These are phyloP conservation scores for Tetragonula clypearis DNA, from an alignment of 1,140 invertebrate genomes.

Conservation along the genomic window DNA sequence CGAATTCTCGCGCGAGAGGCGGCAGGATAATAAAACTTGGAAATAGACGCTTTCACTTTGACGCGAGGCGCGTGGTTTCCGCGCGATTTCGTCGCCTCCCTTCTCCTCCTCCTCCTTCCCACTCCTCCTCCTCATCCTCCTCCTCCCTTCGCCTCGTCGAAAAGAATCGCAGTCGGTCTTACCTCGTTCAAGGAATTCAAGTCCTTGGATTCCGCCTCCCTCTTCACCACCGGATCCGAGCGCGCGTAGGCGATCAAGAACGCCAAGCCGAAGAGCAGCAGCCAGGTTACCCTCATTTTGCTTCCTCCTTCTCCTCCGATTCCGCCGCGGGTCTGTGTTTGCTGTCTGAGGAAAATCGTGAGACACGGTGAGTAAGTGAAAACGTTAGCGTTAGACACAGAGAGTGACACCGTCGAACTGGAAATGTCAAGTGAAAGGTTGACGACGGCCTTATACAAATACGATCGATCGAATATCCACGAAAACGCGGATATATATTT, in stretches of 20 bases:
- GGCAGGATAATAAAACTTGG: slow-evolving; percentile 4
- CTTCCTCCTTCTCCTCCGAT: slow-evolving; percentile 10
- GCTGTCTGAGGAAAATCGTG: slow-evolving; percentile 33
- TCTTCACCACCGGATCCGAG: slow-evolving; percentile 73
- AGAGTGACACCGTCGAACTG: slow-evolving; percentile 1
- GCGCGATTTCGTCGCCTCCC: background rate
- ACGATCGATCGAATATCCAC: background rate
- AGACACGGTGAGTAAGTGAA: background rate
- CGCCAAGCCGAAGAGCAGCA: slow-evolving; percentile 66
- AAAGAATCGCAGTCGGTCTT: slow-evolving; percentile 54
- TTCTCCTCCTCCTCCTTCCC: accelerated
- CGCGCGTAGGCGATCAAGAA: slow-evolving; percentile 64
- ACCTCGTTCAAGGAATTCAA: slow-evolving; percentile 79
- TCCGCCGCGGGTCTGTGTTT: background rate
- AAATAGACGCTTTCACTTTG: slow-evolving; percentile 43
- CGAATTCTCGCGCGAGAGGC: background rate
- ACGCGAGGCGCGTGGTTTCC: background rate
- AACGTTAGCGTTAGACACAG: background rate
- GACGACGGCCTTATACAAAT: background rate
- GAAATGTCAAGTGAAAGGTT: slow-evolving; percentile 60
- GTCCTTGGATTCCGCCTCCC: slow-evolving; percentile 73
- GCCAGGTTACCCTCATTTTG: slow-evolving; percentile 74
- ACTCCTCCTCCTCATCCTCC: too few species aligned
- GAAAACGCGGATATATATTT: background rate
- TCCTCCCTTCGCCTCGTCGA: background rate